Evolutionary conservation across 2,888 invertebrate genomes (phyloP).

Genomic region (Bugula neritina): DNA sequence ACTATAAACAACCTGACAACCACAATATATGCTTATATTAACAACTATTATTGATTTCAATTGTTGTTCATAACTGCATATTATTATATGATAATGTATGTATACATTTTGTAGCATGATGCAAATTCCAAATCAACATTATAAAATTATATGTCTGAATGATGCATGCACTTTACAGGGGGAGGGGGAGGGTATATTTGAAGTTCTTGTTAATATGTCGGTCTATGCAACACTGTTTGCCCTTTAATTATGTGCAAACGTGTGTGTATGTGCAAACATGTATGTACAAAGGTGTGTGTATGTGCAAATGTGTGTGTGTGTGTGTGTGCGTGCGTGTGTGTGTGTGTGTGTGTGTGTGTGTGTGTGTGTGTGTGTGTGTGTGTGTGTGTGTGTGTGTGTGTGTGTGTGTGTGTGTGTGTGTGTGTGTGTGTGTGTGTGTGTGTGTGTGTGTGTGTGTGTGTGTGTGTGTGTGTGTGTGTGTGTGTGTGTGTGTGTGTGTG

Average conservation of each 20-base stretch:
- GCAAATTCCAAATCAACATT: too few species aligned
- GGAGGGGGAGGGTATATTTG: too few species aligned
- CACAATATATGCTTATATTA: too few species aligned
- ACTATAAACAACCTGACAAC: too few species aligned
- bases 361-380: not conserved
- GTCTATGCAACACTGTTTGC: not conserved
- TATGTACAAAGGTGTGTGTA: not conserved
- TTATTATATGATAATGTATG: too few species aligned
- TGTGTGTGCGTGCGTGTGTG: not conserved
- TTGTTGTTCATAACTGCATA: too few species aligned
- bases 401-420: not conserved
- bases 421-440: not conserved
- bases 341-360: not conserved
- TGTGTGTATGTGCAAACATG: not conserved
- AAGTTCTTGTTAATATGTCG: not conserved
- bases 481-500: not conserved
- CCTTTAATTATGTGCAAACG: not conserved
- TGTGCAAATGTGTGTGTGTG: not conserved
- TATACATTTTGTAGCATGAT: too few species aligned
- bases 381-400: not conserved
- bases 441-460: not conserved
- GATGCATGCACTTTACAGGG: too few species aligned
- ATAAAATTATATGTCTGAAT: too few species aligned
- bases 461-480: not conserved
- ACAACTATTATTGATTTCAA: too few species aligned